Conservation (phyloP, 2,888 invertebrate species). For the Drosophila maculinotata region DNA sequence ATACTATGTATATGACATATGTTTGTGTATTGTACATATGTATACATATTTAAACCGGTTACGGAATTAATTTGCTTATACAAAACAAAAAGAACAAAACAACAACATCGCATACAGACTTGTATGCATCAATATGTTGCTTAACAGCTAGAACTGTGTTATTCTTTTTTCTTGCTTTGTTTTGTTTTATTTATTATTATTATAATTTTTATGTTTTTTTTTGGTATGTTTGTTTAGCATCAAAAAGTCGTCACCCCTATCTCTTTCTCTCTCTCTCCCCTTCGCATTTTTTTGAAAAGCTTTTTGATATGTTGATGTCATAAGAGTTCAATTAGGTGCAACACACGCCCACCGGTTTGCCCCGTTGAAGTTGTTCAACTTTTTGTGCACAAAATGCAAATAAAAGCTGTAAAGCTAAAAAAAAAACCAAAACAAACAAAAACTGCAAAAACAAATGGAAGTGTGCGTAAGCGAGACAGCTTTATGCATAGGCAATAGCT, state of each 20-base stretch:
- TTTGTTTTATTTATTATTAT: too few species aligned
- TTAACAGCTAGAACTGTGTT: slow-evolving; percentile 41
- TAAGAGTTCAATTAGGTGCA: slow-evolving; percentile 71
- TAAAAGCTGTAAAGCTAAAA: slow-evolving; percentile 13
- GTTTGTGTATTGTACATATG: slow-evolving; percentile 1
- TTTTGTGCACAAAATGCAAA: slow-evolving; percentile 45
- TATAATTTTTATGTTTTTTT: too few species aligned
- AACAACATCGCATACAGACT: slow-evolving; percentile 17
- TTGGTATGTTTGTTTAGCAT: slow-evolving; percentile 4
- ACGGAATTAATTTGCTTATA: slow-evolving; percentile 60
- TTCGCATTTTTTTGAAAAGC: slow-evolving; percentile 22
- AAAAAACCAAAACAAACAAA: background rate
- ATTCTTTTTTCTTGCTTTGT: slow-evolving; percentile 9
- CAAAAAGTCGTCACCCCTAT: slow-evolving; percentile 31
- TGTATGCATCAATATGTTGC: slow-evolving; percentile 33
- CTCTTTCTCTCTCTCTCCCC: background rate
- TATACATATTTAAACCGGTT: slow-evolving; percentile 58
- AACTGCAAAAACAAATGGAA: slow-evolving; percentile 5
- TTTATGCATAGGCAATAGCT: slow-evolving; percentile 26
- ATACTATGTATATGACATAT: slow-evolving; percentile 45
- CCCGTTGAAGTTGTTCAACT: slow-evolving; percentile 33
- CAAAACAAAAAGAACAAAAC: slow-evolving; percentile 24
- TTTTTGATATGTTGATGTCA: slow-evolving; percentile 61
- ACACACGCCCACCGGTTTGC: slow-evolving; percentile 29
- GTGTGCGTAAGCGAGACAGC: slow-evolving; percentile 13